These are phyloP conservation scores for Eupsilia transversa DNA, from an alignment of 2,888 invertebrate species.

Conservation along the genomic window DNA sequence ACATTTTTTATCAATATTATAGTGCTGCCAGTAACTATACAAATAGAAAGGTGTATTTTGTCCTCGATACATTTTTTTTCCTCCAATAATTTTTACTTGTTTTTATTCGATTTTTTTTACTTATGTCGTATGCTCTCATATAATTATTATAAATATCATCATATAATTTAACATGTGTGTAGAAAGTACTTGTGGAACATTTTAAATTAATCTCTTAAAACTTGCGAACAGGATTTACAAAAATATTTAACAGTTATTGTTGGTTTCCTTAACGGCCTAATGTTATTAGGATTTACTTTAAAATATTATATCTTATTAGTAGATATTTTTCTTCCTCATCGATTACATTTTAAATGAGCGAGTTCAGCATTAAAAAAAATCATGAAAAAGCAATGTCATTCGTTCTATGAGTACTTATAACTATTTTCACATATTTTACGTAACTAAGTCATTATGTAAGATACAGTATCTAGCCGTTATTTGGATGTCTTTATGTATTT, in stretches of 20 bases:
- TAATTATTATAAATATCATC: too few relatives aligned
- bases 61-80: background rate
- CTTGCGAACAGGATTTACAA: background rate
- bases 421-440: constrained; percentile 33
- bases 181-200: constrained; percentile 38
- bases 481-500: constrained; percentile 70
- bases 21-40: background rate
- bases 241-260: background rate
- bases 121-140: constrained; percentile 11
- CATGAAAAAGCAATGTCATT: background rate
- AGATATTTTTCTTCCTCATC: background rate
- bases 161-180: constrained; percentile 16
- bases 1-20: background rate
- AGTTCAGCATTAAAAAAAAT: background rate
- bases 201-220: background rate
- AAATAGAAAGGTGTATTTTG: constrained; percentile 18
- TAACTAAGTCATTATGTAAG: constrained; percentile 30
- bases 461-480: constrained; percentile 49
- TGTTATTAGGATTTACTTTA: background rate
- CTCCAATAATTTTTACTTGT: background rate
- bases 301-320: too few relatives aligned
- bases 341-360: background rate
- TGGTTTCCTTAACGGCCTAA: constrained; percentile 33
- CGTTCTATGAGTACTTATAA: constrained; percentile 42
- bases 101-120: constrained; percentile 22